Evolutionary conservation across 1,140 invertebrate genomes (phyloP), one percentile per base, ranked within the genome.

Genomic region (Kradibia gibbosae): DNA sequence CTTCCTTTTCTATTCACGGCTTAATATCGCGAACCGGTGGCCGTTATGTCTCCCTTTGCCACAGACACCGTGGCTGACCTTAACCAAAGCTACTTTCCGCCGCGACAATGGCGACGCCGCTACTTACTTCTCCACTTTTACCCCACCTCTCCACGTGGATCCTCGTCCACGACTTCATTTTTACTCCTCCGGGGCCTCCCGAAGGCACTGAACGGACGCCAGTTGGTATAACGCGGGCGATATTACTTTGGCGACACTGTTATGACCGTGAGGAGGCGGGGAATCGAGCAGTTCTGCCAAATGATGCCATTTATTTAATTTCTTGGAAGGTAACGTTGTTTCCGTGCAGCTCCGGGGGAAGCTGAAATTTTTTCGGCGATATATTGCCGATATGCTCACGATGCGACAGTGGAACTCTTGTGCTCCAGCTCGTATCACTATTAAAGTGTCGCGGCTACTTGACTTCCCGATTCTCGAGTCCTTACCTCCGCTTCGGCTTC

Each of bases 261-360:
- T 55, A 57, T 55, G 78, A 50, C 76, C 57, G 78, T 25, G 28
- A 83, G 80, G 70, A 78, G 42, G 79, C 80, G 65, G n/a, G n/a
- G 81, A 82, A 84, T 84, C 74, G 85, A 53, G 83, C 85, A 87
- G 89, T 85, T 89, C 88, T 90, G 89, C 87, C 89, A 89, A 90
- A 89, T 87, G 86, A 89, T 88, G 86, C 85, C 85, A 88, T 90
- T 88, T 83, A 83, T 89, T 89, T 89, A 88, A 88, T 87, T 87
- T 86, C 85, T 86, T 88, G 84, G 86, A 88, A 86, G 83, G 84
- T 85, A 84, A 82, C 84, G 83, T 53, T 78, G 60, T 78, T 81
- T 42, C 62, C 80, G 50, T 3, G 53, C 34, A 28, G 5, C 1
- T n/a, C 48, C n/a, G n/a, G 42, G 25, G 73, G 25, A 34, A 78